phyloP scores from a whole-genome alignment of 2,113 vertebrate species.

The Mystacornis crossleyi region DNA sequence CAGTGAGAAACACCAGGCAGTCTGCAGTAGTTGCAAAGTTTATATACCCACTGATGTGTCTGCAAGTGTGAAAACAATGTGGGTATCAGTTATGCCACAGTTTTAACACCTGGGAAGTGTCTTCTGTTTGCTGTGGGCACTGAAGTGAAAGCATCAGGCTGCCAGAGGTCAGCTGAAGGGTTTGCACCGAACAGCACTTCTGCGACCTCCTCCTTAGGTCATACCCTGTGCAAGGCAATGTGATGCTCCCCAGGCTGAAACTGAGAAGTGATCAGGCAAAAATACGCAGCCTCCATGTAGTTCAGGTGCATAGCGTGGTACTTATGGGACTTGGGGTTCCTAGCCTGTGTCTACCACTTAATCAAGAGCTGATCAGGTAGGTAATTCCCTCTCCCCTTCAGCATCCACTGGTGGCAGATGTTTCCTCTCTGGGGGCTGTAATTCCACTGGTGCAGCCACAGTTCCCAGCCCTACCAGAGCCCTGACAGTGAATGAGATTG shows the following conservation, averaged over 20 bases:
- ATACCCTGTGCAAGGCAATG: background rate
- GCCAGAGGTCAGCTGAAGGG: background rate
- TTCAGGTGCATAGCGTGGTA: fast-evolving
- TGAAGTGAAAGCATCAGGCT: background rate
- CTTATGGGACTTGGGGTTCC: background rate
- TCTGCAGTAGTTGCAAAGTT: background rate
- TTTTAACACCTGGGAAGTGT: background rate
- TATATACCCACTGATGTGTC: background rate
- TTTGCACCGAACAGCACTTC: fast-evolving
- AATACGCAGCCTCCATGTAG: background rate
- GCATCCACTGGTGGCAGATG: background rate
- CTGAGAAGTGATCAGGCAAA: background rate
- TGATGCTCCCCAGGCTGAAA: background rate
- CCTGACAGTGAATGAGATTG: background rate
- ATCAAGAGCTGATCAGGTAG: background rate
- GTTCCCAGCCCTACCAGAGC: background rate
- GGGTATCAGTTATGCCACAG: background rate
- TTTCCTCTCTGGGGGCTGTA: background rate
- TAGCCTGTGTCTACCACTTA: background rate
- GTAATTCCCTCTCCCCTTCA: background rate
- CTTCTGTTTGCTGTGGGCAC: background rate
- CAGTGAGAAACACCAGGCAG: background rate
- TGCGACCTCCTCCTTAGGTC: background rate
- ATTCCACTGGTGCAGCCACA: background rate
- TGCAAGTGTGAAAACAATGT: background rate